Evolutionary conservation across 2,113 vertebrate species (phyloP).

Genomic region (Urocynchramus pylzowi): DNA sequence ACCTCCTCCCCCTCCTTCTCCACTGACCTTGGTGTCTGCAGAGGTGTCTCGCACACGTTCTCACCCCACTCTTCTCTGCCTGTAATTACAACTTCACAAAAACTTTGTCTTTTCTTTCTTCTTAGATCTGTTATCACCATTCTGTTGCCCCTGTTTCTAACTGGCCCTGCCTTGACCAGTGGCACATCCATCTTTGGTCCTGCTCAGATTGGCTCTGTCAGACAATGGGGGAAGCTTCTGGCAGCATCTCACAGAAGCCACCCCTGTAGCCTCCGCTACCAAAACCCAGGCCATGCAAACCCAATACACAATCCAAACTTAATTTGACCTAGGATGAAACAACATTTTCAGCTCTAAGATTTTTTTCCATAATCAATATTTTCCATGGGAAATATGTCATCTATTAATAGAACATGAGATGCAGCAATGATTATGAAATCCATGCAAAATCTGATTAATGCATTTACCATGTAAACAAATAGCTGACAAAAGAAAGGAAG

Average conservation of each 20-base stretch:
- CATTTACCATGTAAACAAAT: slow-evolving; percentile 25
- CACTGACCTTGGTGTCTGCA: not conserved
- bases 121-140: too few relatives aligned
- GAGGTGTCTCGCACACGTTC: not conserved
- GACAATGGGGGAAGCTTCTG: not conserved
- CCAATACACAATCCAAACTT: not conserved
- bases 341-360: not conserved
- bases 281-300: not conserved
- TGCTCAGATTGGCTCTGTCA: too few relatives aligned
- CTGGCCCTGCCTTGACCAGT: not conserved
- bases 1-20: not conserved
- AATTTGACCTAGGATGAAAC: slow-evolving; percentile 5
- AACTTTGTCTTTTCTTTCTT: not conserved
- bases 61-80: not conserved
- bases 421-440: slow-evolving; percentile 30
- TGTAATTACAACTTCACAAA: rapidly evolving
- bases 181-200: not conserved
- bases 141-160: not conserved
- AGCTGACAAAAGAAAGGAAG: not conserved
- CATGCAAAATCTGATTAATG: slow-evolving; percentile 43
- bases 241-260: not conserved
- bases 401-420: slow-evolving; percentile 60
- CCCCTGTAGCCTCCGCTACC: rapidly evolving
- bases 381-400: not conserved
- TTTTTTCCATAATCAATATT: not conserved